phyloP scores from a whole-genome alignment of 2,113 vertebrate genomes.

The Argyrosomus japonicus region DNA sequence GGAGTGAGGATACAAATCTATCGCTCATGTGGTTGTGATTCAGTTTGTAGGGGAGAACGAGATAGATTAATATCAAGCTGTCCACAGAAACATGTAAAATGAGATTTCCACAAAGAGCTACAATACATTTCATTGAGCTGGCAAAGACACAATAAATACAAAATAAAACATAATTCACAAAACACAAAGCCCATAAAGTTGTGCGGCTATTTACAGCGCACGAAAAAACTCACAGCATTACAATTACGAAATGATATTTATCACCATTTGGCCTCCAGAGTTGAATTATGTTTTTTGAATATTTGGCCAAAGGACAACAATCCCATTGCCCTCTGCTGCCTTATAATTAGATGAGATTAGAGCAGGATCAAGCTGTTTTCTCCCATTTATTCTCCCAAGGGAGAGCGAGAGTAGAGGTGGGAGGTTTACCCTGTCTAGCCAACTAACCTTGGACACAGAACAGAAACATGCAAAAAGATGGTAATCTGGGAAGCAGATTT shows the following conservation, averaged over 20 bases:
- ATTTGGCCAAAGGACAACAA: slow-evolving; percentile 56
- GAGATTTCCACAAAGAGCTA: slow-evolving; percentile 42
- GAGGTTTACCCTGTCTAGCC: slow-evolving; percentile 23
- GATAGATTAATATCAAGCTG: slow-evolving; percentile 60
- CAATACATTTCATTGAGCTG: slow-evolving; percentile 39
- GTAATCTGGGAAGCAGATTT: not conserved
- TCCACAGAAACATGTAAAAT: slow-evolving; percentile 58
- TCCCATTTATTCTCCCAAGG: slow-evolving; percentile 50
- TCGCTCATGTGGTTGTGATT: slow-evolving; percentile 36
- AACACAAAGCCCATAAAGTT: slow-evolving; percentile 19
- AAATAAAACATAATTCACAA: slow-evolving; percentile 23
- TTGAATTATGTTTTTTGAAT: slow-evolving; percentile 49
- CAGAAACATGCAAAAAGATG: slow-evolving; percentile 16
- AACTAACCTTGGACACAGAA: slow-evolving; percentile 53
- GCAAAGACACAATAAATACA: slow-evolving; percentile 27
- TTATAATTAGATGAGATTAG: slow-evolving; percentile 63
- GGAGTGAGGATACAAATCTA: slow-evolving; percentile 56
- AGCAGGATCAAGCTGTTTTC: slow-evolving; percentile 63
- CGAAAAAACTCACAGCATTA: slow-evolving; percentile 1
- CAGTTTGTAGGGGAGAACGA: slow-evolving; percentile 48
- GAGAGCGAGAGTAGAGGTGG: slow-evolving; percentile 24
- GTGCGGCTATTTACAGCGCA: slow-evolving; percentile 8
- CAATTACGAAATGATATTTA: slow-evolving; percentile 26
- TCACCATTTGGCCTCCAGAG: slow-evolving; percentile 33
- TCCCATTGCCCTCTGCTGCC: slow-evolving; percentile 58